Conservation (phyloP, 1,140 invertebrate genomes). For the Microplitis demolitor region DNA sequence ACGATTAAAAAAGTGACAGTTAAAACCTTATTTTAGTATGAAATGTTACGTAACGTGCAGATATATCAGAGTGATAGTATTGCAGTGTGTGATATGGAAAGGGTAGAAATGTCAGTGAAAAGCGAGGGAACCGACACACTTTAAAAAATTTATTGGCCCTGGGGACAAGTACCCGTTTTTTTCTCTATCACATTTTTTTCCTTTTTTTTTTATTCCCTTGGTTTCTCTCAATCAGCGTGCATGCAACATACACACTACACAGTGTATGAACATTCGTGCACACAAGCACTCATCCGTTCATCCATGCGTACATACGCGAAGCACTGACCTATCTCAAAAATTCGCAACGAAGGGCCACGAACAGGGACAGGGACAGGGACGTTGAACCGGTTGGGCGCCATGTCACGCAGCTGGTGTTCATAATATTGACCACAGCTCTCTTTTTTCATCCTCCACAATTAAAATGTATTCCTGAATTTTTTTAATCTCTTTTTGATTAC, state of each 20-base stretch:
- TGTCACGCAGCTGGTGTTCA: constrained; percentile 15
- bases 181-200: neutral
- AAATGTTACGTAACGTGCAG: too few relatives aligned
- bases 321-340: constrained; percentile 26
- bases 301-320: constrained; percentile 5
- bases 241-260: neutral
- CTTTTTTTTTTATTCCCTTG: too few relatives aligned
- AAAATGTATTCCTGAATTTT: constrained; percentile 10
- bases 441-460: neutral
- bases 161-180: neutral
- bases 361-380: neutral
- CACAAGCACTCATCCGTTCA: neutral
- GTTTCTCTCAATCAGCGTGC: too few relatives aligned
- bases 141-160: constrained; percentile 4
- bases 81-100: too few relatives aligned
- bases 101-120: too few relatives aligned
- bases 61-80: too few relatives aligned
- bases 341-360: neutral
- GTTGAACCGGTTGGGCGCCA: constrained; percentile 3
- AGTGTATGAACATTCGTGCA: neutral
- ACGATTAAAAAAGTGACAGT: too few relatives aligned
- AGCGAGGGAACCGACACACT: neutral
- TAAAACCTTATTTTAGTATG: too few relatives aligned
- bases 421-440: constrained; percentile 15
- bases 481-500: neutral